Conservation (phyloP, 37 sponge, comb jelly and placozoan genomes). For the Petrosia ficiformis region DNA sequence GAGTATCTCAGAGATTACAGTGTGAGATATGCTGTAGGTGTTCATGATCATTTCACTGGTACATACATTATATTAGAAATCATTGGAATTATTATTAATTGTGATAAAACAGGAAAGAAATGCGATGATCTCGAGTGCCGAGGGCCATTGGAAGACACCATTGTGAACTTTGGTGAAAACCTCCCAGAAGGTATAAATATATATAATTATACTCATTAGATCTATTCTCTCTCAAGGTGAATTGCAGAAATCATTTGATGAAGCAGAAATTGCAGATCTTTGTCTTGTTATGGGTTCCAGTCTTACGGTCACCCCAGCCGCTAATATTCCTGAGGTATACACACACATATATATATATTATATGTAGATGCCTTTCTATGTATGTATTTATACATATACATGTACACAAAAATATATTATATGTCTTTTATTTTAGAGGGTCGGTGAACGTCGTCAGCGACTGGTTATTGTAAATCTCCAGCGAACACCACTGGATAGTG, state of each 20-base stretch:
- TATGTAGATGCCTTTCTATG: not conserved
- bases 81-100: not conserved
- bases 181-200: slow-evolving; percentile 59
- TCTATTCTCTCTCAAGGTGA: slow-evolving; percentile 20
- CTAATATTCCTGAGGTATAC: slow-evolving; percentile 38
- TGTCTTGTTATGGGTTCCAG: slow-evolving; percentile 77
- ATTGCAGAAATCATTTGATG: slow-evolving; percentile 54
- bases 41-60: slow-evolving; percentile 8
- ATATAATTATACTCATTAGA: not conserved
- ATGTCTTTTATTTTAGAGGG: too few species aligned
- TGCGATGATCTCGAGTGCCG: slow-evolving; percentile 66
- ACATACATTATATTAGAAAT: not conserved
- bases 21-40: slow-evolving; percentile 4
- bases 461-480: slow-evolving; percentile 82
- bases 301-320: slow-evolving; percentile 79
- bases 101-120: slow-evolving; percentile 20
- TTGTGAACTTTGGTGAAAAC: slow-evolving; percentile 82
- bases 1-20: slow-evolving; percentile 52
- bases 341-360: not conserved
- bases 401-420: too few species aligned
- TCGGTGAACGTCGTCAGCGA: not conserved
- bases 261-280: slow-evolving; percentile 60
- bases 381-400: too few species aligned
- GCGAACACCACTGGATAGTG: slow-evolving; percentile 52
- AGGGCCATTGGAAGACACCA: slow-evolving; percentile 52